Evolutionary conservation across 2,797 vertebrate genomes (phyloP), one percentile per base, ranked within the genome.

Genomic region (Sebastes trivittatus): DNA sequence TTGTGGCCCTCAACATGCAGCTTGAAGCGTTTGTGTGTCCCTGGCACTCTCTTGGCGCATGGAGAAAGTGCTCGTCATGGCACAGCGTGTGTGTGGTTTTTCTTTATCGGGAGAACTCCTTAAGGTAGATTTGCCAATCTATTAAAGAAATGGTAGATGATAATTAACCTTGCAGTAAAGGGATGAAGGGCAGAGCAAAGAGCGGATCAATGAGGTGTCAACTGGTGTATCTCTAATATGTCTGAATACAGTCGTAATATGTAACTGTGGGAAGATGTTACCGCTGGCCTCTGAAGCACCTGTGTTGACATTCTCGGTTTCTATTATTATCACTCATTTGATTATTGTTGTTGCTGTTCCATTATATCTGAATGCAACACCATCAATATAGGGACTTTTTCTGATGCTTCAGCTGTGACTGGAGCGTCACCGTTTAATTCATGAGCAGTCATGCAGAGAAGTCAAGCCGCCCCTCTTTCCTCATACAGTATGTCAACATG

Each of bases 1-100:
- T 85, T 92, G 88, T 92, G 76, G 71, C 60, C 61, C 73, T 87
- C 82, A 71, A 83, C 79, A 42, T 87, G 88, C 60, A 74, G 74
- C 69, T 77, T 61, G 36, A 60, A 70, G 79, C 74, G 74, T 82
- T 64, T 88, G 59, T 84, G 77, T 79, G 75, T 77, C 75, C 36
- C 34, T 23, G 63, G 49, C 69, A 55, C 29, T 75, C 38, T 20
- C 46, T 32, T 74, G 67, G 84, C 65, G 58, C 49, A 84, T 54
- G 20, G 71, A 85, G 61, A 77, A 77, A 36, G 69, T 77, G 63
- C 71, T 38, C 22, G 11, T 54, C 27, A 72, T 49, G 27, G 13
- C 25, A 4, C 8, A 25, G n/a, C n/a, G 1, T 69, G 52, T 64
- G 69, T 77, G 66, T 58, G 22, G 16, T 59, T 72, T 72, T 55